A percentile compares a stretch with the other conserved stretches of the same genome.
Evolutionary conservation across 1,140 invertebrate species (phyloP).

Genomic region (Helicoverpa armigera): DNA sequence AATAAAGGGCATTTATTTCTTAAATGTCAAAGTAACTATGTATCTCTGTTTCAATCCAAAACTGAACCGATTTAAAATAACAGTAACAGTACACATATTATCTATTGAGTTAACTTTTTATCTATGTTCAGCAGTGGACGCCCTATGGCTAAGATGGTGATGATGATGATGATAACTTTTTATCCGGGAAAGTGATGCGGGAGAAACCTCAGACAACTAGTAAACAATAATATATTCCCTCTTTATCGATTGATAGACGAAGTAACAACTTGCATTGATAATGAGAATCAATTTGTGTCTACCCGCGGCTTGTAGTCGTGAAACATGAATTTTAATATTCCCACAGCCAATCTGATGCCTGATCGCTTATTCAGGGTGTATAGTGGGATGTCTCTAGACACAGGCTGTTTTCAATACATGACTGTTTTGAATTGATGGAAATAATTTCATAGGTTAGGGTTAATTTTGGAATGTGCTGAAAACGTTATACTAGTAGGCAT

Average conservation of each 20-base stretch:
- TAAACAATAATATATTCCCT: background rate
- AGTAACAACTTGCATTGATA: conserved; percentile 7
- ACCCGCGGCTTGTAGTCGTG: background rate
- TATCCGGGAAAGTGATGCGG: too few species aligned
- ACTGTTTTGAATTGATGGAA: background rate
- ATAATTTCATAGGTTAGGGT: background rate
- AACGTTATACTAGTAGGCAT: too few species aligned
- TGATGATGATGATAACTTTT: too few species aligned
- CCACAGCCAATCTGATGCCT: background rate
- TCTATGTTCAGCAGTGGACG: too few species aligned
- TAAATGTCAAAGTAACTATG: too few species aligned
- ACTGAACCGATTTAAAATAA: too few species aligned
- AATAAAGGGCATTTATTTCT: too few species aligned
- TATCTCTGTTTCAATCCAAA: too few species aligned
- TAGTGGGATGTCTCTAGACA: background rate
- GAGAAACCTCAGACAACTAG: too few species aligned
- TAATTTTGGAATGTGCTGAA: background rate
- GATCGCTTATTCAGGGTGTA: conserved; percentile 11
- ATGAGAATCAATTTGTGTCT: conserved; percentile 7
- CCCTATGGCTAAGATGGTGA: too few species aligned
- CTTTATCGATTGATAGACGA: background rate
- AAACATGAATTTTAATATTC: conserved; percentile 15
- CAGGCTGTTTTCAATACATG: background rate
- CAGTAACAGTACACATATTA: too few species aligned
- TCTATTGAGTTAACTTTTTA: too few species aligned